These are phyloP conservation scores for Bacillus rossius DNA, from an alignment of 1,140 invertebrate genomes.

Conservation along the genomic window DNA sequence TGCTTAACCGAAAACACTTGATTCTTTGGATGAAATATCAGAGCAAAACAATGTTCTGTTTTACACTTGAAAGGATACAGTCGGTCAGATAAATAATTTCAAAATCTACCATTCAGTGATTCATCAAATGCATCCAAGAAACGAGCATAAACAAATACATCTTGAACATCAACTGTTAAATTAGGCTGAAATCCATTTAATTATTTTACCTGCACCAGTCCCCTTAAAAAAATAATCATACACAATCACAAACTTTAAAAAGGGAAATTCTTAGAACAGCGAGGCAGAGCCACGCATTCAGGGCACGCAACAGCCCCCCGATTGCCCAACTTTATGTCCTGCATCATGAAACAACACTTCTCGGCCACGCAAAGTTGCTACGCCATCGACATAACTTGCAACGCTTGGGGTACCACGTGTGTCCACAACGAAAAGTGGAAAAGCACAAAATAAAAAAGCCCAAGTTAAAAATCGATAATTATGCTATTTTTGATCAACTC, in stretches of 20 bases:
- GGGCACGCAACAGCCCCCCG: slow-evolving; percentile 13
- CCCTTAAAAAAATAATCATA: neutral
- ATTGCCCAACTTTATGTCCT: slow-evolving; percentile 9
- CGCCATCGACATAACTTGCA: neutral
- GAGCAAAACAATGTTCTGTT: too few species aligned
- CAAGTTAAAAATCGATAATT: too few species aligned
- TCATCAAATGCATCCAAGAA: too few species aligned
- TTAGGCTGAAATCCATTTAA: neutral
- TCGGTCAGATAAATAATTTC: too few species aligned
- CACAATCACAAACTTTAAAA: neutral
- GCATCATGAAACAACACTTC: neutral
- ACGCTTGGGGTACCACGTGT: slow-evolving; percentile 11
- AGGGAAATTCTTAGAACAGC: neutral
- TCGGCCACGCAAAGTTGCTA: neutral
- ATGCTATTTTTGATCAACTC: too few species aligned
- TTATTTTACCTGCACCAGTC: neutral
- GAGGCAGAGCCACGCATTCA: neutral
- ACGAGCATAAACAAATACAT: neutral
- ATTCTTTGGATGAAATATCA: too few species aligned
- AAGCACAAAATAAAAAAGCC: neutral
- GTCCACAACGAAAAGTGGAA: neutral
- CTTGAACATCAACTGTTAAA: slow-evolving; percentile 7
- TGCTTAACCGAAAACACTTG: too few species aligned
- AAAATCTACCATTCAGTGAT: too few species aligned
- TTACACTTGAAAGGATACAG: too few species aligned